A percentile compares a stretch with the other conserved stretches of the same genome.
Conservation (phyloP, 2,797 vertebrate species). For the Pangasius macronema region DNA sequence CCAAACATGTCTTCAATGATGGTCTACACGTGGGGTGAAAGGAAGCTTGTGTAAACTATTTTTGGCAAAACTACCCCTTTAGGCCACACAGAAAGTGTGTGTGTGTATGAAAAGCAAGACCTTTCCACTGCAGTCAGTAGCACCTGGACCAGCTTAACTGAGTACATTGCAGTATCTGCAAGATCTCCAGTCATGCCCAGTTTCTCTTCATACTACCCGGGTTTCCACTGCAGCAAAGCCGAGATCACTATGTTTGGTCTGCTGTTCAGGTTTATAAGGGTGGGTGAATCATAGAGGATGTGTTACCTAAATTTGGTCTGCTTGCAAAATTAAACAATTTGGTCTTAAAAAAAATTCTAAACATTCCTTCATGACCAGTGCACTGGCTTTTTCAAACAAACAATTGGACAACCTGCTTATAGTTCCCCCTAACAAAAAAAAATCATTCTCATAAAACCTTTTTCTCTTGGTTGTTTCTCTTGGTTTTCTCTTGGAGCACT, state of each 20-base stretch:
- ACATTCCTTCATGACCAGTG: not conserved
- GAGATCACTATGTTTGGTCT: constrained; percentile 15
- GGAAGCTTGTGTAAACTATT: constrained; percentile 10
- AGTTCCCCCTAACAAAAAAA: not conserved
- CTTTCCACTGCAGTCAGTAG: constrained; percentile 72
- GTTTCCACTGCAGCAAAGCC: constrained; percentile 12
- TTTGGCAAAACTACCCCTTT: constrained; percentile 16
- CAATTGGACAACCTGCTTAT: not conserved
- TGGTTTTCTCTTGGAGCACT: not conserved
- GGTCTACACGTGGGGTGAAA: constrained; percentile 15
- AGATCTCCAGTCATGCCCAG: constrained; percentile 62
- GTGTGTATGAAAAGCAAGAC: constrained; percentile 56
- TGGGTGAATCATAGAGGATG: not conserved
- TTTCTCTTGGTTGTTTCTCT: not conserved
- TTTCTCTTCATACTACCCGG: constrained; percentile 27
- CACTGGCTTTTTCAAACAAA: not conserved
- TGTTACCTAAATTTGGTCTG: not conserved
- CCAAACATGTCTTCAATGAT: not conserved
- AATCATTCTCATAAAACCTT: not conserved
- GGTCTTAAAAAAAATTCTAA: too few species aligned
- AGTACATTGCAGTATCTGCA: constrained; percentile 52
- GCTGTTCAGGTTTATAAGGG: constrained; percentile 12
- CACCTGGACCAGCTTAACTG: constrained; percentile 59
- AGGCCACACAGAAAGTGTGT: constrained; percentile 20
- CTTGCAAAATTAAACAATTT: not conserved